Conservation (phyloP, 1,140 invertebrate species). For the Apis cerana region DNA sequence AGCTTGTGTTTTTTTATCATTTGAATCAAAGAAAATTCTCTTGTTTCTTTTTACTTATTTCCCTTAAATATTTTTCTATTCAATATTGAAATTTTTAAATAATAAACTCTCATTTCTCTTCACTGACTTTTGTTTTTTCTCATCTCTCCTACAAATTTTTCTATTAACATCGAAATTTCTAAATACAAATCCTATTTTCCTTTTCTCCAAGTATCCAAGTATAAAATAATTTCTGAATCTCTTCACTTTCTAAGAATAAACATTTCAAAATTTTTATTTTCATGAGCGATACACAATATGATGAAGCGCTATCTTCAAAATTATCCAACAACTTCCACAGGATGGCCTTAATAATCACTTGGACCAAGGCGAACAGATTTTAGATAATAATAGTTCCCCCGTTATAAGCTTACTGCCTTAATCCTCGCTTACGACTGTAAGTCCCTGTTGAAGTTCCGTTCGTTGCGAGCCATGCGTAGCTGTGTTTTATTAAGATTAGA, state of each 20-base stretch:
- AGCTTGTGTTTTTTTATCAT: not conserved
- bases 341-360: constrained; percentile 45
- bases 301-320: not conserved
- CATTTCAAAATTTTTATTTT: not conserved
- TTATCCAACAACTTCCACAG: not conserved
- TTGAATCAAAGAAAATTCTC: no score
- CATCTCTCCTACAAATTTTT: not conserved
- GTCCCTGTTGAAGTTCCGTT: constrained; percentile 38
- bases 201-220: not conserved
- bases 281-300: no score
- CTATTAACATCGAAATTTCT: not conserved
- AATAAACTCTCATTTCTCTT: no score
- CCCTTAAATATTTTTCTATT: no score
- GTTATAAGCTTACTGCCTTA: constrained; percentile 55
- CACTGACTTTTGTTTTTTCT: not conserved
- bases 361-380: constrained; percentile 37
- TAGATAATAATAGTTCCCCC: constrained; percentile 52
- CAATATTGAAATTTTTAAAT: no score
- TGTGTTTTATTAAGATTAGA: constrained; percentile 26
- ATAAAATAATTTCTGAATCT: not conserved
- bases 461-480: constrained; percentile 13
- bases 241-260: not conserved
- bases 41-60: no score
- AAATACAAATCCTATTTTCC: not conserved
- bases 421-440: constrained; percentile 56